A percentile compares a stretch with the other conserved stretches of the same genome.
These are phyloP conservation scores for Eunapius fragilis DNA, from an alignment of 37 sponge, comb jelly and placozoan genomes.

Conservation along the genomic window DNA sequence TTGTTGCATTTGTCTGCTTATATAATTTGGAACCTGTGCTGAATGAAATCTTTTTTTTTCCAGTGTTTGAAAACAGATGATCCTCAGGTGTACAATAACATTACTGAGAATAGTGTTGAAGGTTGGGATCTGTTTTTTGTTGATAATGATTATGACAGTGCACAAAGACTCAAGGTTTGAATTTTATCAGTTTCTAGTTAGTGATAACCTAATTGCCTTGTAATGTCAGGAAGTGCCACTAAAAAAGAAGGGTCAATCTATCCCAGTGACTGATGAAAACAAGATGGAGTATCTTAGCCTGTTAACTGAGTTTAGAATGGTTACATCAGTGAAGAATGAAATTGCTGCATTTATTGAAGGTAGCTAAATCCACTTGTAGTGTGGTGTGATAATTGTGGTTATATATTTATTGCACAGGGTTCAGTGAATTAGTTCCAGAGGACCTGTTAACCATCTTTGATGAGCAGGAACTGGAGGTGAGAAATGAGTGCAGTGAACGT, in stretches of 20 bases:
- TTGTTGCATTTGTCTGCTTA: too few species aligned
- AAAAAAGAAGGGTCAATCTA: constrained; percentile 72
- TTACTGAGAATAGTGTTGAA: not conserved
- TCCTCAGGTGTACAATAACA: not conserved
- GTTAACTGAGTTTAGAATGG: constrained; percentile 80
- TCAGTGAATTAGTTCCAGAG: constrained; percentile 88
- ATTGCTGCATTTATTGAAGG: constrained; percentile 88
- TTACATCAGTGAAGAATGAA: constrained; percentile 66
- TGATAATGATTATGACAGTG: not conserved
- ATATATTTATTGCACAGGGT: constrained; percentile 39
- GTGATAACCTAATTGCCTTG: too few species aligned
- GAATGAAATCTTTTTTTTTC: not conserved
- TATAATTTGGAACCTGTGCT: too few species aligned
- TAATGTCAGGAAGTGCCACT: constrained; percentile 71
- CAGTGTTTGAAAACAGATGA: not conserved
- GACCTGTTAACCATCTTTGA: constrained; percentile 88
- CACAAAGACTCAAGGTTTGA: not conserved
- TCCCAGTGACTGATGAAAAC: constrained; percentile 88
- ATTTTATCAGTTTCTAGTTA: not conserved
- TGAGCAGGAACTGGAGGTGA: constrained; percentile 96
- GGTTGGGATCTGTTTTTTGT: not conserved
- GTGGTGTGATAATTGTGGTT: too few species aligned
- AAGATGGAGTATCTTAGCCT: constrained; percentile 85
- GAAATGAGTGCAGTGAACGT: too few species aligned
- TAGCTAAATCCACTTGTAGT: not conserved